phyloP scores from a whole-genome alignment of 2,888 invertebrate species.

The Drosophila mettleri region DNA sequence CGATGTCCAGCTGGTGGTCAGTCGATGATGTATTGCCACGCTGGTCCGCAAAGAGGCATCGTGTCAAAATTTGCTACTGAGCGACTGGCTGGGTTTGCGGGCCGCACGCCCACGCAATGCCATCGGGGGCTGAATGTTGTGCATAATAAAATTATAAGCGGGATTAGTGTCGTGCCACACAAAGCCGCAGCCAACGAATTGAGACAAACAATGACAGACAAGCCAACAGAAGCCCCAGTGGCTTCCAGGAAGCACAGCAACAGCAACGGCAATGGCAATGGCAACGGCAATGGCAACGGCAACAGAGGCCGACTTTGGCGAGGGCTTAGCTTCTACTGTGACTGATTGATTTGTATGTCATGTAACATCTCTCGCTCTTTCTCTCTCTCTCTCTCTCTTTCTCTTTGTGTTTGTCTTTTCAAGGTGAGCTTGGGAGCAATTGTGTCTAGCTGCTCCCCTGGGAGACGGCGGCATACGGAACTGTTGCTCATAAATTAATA shows the following conservation, averaged over 20 bases:
- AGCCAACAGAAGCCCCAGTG: slow-evolving; percentile 27
- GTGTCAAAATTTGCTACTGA: slow-evolving; percentile 74
- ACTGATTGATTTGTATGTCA: slow-evolving; percentile 77
- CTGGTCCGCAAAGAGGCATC: slow-evolving; percentile 53
- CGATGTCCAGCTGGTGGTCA: slow-evolving; percentile 19
- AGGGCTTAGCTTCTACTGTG: slow-evolving; percentile 57
- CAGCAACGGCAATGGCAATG: neutral
- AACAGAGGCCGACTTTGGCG: slow-evolving; percentile 6
- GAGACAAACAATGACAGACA: slow-evolving; percentile 78
- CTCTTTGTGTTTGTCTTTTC: slow-evolving; percentile 15
- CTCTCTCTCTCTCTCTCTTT: neutral
- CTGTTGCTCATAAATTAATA: slow-evolving; percentile 44
- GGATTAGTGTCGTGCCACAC: slow-evolving; percentile 74
- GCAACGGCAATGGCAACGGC: neutral
- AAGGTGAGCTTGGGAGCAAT: slow-evolving; percentile 52
- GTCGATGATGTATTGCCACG: slow-evolving; percentile 67
- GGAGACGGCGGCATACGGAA: slow-evolving; percentile 23
- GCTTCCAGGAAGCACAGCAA: slow-evolving; percentile 61
- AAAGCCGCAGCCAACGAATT: slow-evolving; percentile 62
- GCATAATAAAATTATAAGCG: slow-evolving; percentile 77
- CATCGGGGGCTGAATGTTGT: slow-evolving; percentile 18
- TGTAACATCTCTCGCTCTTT: slow-evolving; percentile 2
- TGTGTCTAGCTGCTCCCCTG: slow-evolving; percentile 41
- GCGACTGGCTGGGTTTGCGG: neutral
- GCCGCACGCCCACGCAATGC: slow-evolving; percentile 50